phyloP scores from a whole-genome alignment of 2,888 invertebrate genomes.

The Sinodicranocentrus sp. region DNA sequence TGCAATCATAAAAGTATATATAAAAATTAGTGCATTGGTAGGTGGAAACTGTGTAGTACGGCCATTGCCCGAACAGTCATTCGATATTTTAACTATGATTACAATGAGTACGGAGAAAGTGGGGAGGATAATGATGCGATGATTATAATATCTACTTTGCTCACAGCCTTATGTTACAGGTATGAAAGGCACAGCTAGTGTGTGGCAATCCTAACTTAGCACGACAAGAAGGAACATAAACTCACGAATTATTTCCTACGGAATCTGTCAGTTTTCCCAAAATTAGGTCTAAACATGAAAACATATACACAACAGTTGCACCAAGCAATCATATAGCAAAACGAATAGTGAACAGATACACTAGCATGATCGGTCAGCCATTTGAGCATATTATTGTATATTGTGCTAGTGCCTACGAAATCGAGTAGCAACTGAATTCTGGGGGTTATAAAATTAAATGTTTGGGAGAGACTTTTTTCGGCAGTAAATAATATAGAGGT shows the following conservation, averaged over 20 bases:
- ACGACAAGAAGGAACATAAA: background rate
- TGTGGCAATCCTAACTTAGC: conserved; percentile 16
- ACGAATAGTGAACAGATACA: too few species aligned
- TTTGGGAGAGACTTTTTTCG: too few species aligned
- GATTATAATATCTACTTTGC: conserved; percentile 26
- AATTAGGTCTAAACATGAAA: conserved; percentile 55
- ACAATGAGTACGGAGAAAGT: conserved; percentile 51
- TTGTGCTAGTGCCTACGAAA: too few species aligned
- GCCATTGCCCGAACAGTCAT: conserved; percentile 35
- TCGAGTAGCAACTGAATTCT: too few species aligned
- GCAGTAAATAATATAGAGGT: too few species aligned
- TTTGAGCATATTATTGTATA: too few species aligned
- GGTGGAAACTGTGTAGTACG: conserved; percentile 18
- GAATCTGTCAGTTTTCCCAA: conserved; percentile 41
- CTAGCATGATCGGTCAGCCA: too few species aligned
- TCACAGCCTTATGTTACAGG: too few species aligned
- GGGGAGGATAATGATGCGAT: conserved; percentile 53
- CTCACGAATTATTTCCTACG: conserved; percentile 31
- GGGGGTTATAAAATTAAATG: too few species aligned
- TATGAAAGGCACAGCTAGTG: too few species aligned
- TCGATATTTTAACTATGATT: conserved; percentile 49
- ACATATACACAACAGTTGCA: background rate
- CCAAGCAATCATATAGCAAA: background rate
- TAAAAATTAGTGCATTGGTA: too few species aligned
- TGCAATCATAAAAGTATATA: too few species aligned